Conservation (phyloP, 2,888 invertebrate species). For the Athalia rosae region DNA sequence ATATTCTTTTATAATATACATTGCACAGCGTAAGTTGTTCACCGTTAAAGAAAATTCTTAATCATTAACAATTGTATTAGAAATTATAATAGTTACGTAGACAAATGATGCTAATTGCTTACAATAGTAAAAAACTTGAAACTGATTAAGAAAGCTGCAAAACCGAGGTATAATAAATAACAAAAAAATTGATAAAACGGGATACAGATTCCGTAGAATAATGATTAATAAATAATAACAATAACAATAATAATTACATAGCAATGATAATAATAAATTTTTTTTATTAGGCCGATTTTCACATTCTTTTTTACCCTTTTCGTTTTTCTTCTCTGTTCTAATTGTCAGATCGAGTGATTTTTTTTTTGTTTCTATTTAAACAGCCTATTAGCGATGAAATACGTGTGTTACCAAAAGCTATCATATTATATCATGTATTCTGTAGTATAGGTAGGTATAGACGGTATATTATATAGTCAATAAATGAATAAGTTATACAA, state of each 20-base stretch:
- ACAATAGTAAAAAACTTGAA: too few relatives aligned
- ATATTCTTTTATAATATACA: too few relatives aligned
- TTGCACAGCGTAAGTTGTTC: too few relatives aligned
- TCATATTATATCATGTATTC: constrained; percentile 54
- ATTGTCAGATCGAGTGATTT: neutral
- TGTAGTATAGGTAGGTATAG: neutral
- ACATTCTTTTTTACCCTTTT: neutral
- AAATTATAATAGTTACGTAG: too few relatives aligned
- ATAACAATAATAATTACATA: too few relatives aligned
- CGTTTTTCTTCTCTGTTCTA: neutral
- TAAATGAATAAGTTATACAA: constrained; percentile 1
- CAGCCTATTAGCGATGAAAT: constrained; percentile 63
- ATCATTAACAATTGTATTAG: too few relatives aligned
- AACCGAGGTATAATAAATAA: neutral
- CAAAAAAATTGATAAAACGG: neutral
- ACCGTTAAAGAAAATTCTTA: too few relatives aligned
- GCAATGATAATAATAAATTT: neutral
- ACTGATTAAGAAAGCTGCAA: too few relatives aligned
- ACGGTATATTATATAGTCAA: neutral
- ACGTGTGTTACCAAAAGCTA: constrained; percentile 68
- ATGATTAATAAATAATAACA: too few relatives aligned
- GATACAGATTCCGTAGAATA: neutral
- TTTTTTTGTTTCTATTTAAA: constrained; percentile 1
- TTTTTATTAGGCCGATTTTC: constrained; percentile 8
- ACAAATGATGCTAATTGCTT: too few relatives aligned